Conservation (phyloP, 2,888 invertebrate species). For the Agrotis clavis region DNA sequence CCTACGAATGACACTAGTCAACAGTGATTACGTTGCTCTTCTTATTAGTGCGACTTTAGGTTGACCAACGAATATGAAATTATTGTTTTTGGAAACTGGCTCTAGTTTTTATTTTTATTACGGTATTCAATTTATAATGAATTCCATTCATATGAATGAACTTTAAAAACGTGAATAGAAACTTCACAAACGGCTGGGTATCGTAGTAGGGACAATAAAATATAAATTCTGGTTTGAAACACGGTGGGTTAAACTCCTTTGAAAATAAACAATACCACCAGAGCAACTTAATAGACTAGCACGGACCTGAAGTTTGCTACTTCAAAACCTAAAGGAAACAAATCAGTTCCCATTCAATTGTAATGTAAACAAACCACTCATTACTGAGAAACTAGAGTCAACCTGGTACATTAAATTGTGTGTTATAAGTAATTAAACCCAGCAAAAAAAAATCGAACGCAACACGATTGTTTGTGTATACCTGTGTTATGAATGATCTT, state of each 20-base stretch:
- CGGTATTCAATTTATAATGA: neutral
- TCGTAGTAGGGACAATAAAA: too few relatives aligned
- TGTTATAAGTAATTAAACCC: neutral
- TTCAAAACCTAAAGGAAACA: neutral
- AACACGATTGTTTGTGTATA: neutral
- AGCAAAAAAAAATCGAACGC: neutral
- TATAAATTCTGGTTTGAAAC: neutral
- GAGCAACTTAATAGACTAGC: neutral
- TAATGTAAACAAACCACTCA: neutral
- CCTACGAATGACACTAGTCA: slow-evolving; percentile 7
- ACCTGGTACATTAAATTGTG: neutral
- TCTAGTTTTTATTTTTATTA: neutral
- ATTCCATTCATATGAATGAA: neutral
- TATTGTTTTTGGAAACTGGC: neutral
- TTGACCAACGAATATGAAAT: neutral
- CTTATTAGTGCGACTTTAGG: slow-evolving; percentile 13
- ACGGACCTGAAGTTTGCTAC: neutral
- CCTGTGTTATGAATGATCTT: slow-evolving; percentile 33
- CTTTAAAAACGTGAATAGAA: too few relatives aligned
- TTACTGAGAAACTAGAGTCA: neutral
- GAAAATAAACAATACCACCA: neutral
- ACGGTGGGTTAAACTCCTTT: neutral
- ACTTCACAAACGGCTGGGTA: too few relatives aligned
- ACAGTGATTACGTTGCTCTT: slow-evolving; percentile 7
- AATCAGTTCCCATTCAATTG: neutral